Evolutionary conservation across 2,888 invertebrate species (phyloP), one percentile per base, ranked within the genome.

Genomic region (Alloplasta piceator): DNA sequence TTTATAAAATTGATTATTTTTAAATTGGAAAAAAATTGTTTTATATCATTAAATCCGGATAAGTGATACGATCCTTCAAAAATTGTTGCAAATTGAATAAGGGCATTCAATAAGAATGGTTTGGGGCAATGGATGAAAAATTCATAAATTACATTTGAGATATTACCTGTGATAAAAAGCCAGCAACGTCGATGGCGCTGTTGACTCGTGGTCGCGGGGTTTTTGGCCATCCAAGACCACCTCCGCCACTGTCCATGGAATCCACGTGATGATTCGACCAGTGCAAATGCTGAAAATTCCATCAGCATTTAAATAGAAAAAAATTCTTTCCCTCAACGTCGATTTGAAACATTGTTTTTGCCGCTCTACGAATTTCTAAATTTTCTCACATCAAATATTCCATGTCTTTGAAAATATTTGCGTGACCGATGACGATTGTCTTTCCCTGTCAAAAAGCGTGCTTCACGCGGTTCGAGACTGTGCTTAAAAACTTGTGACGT

Each of bases 111-210:
- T 26, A 26, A 26, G 1, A 1, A 26, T 26, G 26, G 26, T 26
- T 26, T 26, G 3, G 3, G 26, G 26, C 26, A 26, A 26, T 26
- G 26, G 26, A 26, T 26, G 26, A 26, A 26, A 26, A 26, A 26
- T 26, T 26, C 26, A 26, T 26, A 26, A 26, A 26, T 26, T 26
- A 26, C 12, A 12, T 68, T 39, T 0, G 7, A 16, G 46, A 41
- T 26, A 41, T 73, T 61, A 91, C 92, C 90, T 96, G 95, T 82
- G 96, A 96, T 89, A 96, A 96, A 89, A 96, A 96, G 80, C 90
- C 91, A 75, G 91, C 91, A 80, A 97, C 96, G 92, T 97, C 97
- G 89, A 97, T 97, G 86, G 97, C 97, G 80, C 97, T 97, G 92
- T 97, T 97, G 90, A 97, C 96, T 74, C 97, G 94, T 82, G 96